A percentile compares a stretch with the other conserved stretches of the same genome.
These are phyloP conservation scores for Haemorhous mexicanus DNA, from an alignment of 2,113 vertebrate species.

Conservation along the genomic window DNA sequence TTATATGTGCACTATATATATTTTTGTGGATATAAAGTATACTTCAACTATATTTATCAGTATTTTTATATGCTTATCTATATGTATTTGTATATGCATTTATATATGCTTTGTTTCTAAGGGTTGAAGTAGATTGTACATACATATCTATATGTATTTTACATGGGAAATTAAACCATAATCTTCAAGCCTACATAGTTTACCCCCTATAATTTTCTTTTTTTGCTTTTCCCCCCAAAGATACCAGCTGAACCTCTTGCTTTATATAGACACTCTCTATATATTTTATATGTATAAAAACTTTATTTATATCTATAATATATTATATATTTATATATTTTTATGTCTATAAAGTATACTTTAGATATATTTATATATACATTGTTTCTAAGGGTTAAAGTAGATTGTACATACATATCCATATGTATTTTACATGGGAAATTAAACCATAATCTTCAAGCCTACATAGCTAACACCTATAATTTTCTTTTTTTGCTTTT, in stretches of 20 bases:
- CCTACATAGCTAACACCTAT: accelerated
- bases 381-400: too few species aligned
- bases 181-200: too few species aligned
- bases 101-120: background rate
- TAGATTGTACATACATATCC: too few species aligned
- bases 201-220: too few species aligned
- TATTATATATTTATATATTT: too few species aligned
- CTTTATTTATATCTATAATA: too few species aligned
- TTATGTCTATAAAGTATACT: background rate
- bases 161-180: too few species aligned
- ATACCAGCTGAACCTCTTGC: too few species aligned
- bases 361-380: background rate
- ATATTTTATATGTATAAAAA: background rate
- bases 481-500: too few species aligned
- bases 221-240: too few species aligned
- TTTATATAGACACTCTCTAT: background rate
- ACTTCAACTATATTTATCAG: background rate
- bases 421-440: background rate
- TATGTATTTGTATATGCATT: background rate
- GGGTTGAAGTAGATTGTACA: background rate
- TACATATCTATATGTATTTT: too few species aligned
- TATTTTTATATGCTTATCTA: background rate
- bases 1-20: background rate
- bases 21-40: too few species aligned
- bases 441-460: background rate